phyloP scores from a whole-genome alignment of 1,140 invertebrate genomes.

The Drosophila seguyi region DNA sequence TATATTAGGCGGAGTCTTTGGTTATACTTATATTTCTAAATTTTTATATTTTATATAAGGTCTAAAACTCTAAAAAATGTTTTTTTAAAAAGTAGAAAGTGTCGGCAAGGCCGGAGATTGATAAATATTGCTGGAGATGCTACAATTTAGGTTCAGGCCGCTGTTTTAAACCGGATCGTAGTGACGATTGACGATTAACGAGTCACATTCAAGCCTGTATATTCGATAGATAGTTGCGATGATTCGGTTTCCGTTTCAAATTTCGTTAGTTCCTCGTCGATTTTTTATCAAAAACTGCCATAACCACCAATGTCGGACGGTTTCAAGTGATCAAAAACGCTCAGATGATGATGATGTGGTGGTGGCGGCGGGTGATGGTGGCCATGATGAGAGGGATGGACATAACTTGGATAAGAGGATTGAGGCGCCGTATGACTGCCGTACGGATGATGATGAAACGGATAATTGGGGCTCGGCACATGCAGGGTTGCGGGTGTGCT shows the following conservation, averaged over 20 bases:
- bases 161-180: background rate
- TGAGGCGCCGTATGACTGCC: constrained; percentile 52
- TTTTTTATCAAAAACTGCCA: constrained; percentile 69
- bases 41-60: constrained; percentile 48
- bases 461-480: constrained; percentile 82
- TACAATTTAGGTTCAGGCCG: background rate
- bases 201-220: constrained; percentile 19
- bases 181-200: constrained; percentile 4
- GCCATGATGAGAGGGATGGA: constrained; percentile 49
- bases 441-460: constrained; percentile 58
- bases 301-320: constrained; percentile 80
- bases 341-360: constrained; percentile 56
- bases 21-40: constrained; percentile 57
- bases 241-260: constrained; percentile 1
- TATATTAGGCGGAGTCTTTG: constrained; percentile 77
- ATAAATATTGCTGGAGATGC: constrained; percentile 60
- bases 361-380: constrained; percentile 63
- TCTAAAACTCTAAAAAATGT: constrained; percentile 38
- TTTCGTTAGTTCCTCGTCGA: constrained; percentile 4
- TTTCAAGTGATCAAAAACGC: constrained; percentile 82
- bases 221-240: constrained; percentile 24
- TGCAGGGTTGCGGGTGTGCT: constrained; percentile 71
- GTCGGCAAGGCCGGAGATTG: constrained; percentile 71
- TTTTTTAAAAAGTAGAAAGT: constrained; percentile 49
- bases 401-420: constrained; percentile 56